A percentile compares a stretch with the other conserved stretches of the same genome.
phyloP scores from a whole-genome alignment of 2,888 invertebrate genomes.

The Pseudococcus jackbeardsleyi region DNA sequence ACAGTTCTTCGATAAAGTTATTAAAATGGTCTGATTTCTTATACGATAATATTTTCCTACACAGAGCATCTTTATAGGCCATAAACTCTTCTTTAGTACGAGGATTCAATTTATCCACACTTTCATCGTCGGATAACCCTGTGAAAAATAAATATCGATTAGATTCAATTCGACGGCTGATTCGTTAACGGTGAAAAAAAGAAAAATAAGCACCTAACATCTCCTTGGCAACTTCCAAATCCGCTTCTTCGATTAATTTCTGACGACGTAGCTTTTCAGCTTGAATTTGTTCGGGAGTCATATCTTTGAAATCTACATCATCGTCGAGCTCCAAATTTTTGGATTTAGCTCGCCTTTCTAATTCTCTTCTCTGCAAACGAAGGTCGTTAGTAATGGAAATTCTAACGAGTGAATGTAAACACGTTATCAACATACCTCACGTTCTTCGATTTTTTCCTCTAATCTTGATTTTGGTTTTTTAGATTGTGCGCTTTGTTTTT shows the following conservation, averaged over 20 bases:
- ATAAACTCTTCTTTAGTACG: conserved; percentile 68
- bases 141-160: not conserved
- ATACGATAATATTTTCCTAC: conserved; percentile 67
- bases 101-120: conserved; percentile 66
- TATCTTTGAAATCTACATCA: conserved; percentile 71
- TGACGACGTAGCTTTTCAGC: conserved; percentile 83
- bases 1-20: conserved; percentile 73
- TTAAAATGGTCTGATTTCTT: conserved; percentile 67
- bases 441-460: conserved; percentile 87
- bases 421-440: conserved; percentile 73
- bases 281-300: conserved; percentile 83
- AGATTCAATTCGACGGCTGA: not conserved
- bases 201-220: conserved; percentile 67
- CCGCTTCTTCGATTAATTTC: conserved; percentile 89
- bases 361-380: conserved; percentile 51
- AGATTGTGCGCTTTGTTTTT: conserved; percentile 74
- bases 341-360: conserved; percentile 73
- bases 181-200: not conserved
- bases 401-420: not conserved
- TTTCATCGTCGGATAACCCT: conserved; percentile 65
- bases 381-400: too few relatives aligned
- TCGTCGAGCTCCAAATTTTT: conserved; percentile 70
- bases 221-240: conserved; percentile 70
- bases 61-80: conserved; percentile 67
- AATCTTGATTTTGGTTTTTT: conserved; percentile 82